Base-by-base conservation (phyloP, 2,797 vertebrate species). In the Cossypha caffra region DNA sequence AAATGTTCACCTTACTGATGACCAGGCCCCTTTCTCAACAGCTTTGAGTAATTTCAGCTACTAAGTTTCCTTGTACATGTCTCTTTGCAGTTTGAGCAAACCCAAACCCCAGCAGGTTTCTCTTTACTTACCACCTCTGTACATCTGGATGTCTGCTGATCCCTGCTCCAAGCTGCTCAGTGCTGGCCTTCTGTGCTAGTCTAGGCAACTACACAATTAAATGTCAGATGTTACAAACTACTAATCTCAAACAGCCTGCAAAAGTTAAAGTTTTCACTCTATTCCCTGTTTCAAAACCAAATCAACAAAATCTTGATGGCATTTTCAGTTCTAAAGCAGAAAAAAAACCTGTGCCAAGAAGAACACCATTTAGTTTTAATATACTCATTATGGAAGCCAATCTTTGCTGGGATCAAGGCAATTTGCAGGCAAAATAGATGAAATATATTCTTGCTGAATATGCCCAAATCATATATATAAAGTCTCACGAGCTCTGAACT, bases 401-500 rank as follows among this genome's bases (percentile, higher is more conserved):
- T 40, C 8, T 5, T 54, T 77, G 59, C 40, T 61, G 45, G 17
- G 17, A 80, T 29, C 29, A 52, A 43, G 8, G 9, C 37, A 80
- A 38, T 18, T 14, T 76, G 40, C 24, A 74, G 52, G 16, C 15
- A 74, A 59, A 90, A 80, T 0, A 71, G 10, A 16, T 50, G 9
- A 86, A 76, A 63, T 16, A 3, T 2, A 48, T n/a, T 47, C 29
- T 35, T 78, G 48, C 29, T 71, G 24, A 83, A 50, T 48, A 11
- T 52, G 19, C 21, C 18, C 26, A 45, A 17, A 35, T 2, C 16
- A 1, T 17, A 7, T 3, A 11, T 5, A 17, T 1, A 2, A 0
- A 76, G 4, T 13, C 9, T 50, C 31, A 52, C 0, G 0, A 50
- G 45, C 9, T 69, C 29, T 52, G 25, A 88, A 90, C 37, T 24